Evolutionary conservation across 1,140 invertebrate species (phyloP).

Genomic region (Helicoverpa armigera): DNA sequence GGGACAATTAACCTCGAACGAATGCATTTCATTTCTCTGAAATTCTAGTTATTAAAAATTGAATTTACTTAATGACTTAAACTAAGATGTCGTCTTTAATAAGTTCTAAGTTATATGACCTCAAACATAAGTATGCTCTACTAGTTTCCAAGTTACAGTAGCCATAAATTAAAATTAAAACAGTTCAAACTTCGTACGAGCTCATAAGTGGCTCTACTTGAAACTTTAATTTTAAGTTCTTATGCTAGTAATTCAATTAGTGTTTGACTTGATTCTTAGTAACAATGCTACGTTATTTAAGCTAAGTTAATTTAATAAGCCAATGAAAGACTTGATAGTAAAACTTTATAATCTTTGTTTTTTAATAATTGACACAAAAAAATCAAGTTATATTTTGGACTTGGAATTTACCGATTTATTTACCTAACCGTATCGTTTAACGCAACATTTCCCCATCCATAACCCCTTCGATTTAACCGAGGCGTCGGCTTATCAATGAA

Average conservation of each 20-base stretch:
- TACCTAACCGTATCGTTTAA: constrained; percentile 21
- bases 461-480: constrained; percentile 40
- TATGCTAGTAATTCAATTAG: constrained; percentile 8
- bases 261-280: constrained; percentile 1
- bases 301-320: background rate
- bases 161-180: constrained; percentile 34
- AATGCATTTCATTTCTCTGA: too few species aligned
- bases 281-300: background rate
- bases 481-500: constrained; percentile 25
- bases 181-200: constrained; percentile 19
- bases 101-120: constrained; percentile 23
- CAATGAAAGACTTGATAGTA: background rate
- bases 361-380: background rate
- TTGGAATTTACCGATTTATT: constrained; percentile 13
- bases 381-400: background rate
- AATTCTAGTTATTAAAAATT: too few species aligned
- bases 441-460: constrained; percentile 24
- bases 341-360: background rate
- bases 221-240: constrained; percentile 12
- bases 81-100: background rate
- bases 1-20: too few species aligned
- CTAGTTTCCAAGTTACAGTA: constrained; percentile 26
- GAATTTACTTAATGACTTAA: background rate
- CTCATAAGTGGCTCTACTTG: background rate
- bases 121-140: background rate